Percentiles rank a stretch among this genome's conserved stretches.
phyloP scores from a whole-genome alignment of 2,888 invertebrate genomes.

The Subacronicta megacephala region DNA sequence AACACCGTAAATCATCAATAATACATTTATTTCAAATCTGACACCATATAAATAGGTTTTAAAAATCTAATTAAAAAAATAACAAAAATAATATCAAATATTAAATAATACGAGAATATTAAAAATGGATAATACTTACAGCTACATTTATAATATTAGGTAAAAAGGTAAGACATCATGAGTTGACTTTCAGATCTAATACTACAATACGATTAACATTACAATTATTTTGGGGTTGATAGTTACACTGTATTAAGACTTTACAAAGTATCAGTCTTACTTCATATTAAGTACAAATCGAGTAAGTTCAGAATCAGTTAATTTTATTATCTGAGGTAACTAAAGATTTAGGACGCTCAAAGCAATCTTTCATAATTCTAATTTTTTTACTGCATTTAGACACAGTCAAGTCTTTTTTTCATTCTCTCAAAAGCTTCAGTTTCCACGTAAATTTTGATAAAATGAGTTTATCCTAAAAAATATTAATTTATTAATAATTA shows the following conservation, averaged over 20 bases:
- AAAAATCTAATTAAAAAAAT: constrained; percentile 4
- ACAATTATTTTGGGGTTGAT: not conserved
- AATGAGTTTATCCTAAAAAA: not conserved
- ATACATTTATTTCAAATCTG: constrained; percentile 24
- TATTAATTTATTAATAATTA: not conserved
- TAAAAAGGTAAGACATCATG: not conserved
- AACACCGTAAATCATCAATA: not conserved
- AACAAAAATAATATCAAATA: not conserved
- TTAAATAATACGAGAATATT: too few species aligned
- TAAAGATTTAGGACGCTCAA: not conserved
- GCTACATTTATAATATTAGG: too few species aligned
- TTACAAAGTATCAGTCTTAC: not conserved
- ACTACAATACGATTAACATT: not conserved
- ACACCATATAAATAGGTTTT: constrained; percentile 9
- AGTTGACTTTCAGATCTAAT: not conserved
- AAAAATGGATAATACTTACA: too few species aligned
- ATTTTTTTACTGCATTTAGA: not conserved
- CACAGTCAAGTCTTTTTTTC: not conserved
- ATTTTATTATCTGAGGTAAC: constrained; percentile 7
- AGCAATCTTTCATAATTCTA: not conserved
- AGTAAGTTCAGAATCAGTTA: not conserved
- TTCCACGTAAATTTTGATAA: not conserved
- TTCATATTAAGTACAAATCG: not conserved
- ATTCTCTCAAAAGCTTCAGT: not conserved
- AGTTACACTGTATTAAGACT: constrained; percentile 1